A percentile compares a stretch with the other conserved stretches of the same genome.
phyloP scores from a whole-genome alignment of 2,113 vertebrate species.

The Mirounga angustirostris region DNA sequence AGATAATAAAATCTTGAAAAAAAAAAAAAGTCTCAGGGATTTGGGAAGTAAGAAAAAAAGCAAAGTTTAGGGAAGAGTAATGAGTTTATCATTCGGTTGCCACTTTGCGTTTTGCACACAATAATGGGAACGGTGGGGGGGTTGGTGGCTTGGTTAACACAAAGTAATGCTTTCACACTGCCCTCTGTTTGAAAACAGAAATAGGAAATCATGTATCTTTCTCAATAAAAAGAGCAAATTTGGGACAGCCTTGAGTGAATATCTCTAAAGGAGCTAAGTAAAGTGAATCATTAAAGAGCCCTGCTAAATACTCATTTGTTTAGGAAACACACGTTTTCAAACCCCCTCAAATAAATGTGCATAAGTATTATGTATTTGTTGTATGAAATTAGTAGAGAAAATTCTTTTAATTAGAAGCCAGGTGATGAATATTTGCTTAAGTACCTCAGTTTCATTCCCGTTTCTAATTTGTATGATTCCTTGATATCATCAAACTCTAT shows the following conservation, averaged over 20 bases:
- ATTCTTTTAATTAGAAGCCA: background rate
- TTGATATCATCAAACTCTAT: background rate
- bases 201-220: background rate
- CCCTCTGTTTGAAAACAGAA: background rate
- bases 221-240: constrained; percentile 34
- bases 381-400: background rate
- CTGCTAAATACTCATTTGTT: background rate
- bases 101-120: background rate
- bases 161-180: background rate
- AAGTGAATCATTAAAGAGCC: background rate
- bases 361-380: background rate
- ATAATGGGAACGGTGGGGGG: background rate
- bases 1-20: no score
- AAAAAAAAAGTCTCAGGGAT: background rate
- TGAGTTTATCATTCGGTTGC: background rate
- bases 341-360: background rate
- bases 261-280: background rate
- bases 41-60: background rate
- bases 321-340: background rate
- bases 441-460: background rate
- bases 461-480: constrained; percentile 7
- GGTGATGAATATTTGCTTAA: background rate
- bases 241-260: background rate
- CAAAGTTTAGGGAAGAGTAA: constrained; percentile 19
- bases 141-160: background rate